These are phyloP conservation scores for Phenganax stokvisi DNA, from an alignment of 92 coral and sea anemone genomes.

Conservation along the genomic window DNA sequence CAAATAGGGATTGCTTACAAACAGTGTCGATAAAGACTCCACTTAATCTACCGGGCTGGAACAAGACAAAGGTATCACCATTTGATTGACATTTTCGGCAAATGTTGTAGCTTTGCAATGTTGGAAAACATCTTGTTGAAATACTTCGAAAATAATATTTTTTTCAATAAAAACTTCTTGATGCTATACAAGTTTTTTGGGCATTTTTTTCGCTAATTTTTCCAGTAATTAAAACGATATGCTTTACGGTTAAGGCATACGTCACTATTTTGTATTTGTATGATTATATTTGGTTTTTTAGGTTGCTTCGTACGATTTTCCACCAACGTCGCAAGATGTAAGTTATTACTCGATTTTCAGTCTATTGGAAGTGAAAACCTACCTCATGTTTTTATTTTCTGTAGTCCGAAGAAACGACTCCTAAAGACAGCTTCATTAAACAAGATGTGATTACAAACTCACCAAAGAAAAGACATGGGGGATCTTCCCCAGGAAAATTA, in stretches of 20 bases:
- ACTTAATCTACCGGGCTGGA: constrained; percentile 78
- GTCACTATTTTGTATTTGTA: neutral
- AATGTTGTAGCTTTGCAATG: too few relatives aligned
- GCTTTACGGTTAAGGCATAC: neutral
- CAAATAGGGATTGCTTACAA: constrained; percentile 56
- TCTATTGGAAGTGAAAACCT: neutral
- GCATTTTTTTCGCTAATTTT: neutral
- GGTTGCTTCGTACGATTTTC: neutral
- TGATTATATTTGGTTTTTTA: neutral
- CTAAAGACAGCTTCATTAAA: constrained; percentile 46
- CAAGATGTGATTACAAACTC: constrained; percentile 66
- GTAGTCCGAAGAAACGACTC: constrained; percentile 50
- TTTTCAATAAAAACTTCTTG: neutral
- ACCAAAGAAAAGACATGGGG: constrained; percentile 66
- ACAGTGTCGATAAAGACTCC: constrained; percentile 64
- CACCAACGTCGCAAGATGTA: constrained; percentile 28
- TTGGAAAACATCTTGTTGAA: too few relatives aligned
- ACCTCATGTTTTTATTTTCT: neutral
- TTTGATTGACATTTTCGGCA: too few relatives aligned
- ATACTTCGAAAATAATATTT: too few relatives aligned
- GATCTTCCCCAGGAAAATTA: constrained; percentile 72
- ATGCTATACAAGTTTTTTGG: neutral
- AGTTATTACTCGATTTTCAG: neutral
- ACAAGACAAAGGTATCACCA: constrained; percentile 54
- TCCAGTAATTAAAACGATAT: neutral